These are phyloP conservation scores for Pteropus alecto DNA, from an alignment of 2,113 vertebrate genomes.

Conservation along the genomic window DNA sequence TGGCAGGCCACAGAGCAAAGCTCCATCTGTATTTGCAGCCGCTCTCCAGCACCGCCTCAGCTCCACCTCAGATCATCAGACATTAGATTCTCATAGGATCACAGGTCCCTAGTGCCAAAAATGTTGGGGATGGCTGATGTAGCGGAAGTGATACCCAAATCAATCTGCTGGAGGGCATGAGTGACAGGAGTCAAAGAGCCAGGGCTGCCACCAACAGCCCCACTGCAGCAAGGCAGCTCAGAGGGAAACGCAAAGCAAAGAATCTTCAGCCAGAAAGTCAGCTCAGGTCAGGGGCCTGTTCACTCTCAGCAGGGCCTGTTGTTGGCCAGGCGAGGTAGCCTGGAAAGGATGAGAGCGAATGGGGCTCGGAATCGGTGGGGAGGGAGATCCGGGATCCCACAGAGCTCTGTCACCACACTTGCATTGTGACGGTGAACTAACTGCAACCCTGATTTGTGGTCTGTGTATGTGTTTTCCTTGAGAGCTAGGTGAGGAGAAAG, in stretches of 20 bases:
- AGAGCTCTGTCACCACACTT: fast-evolving
- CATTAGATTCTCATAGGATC: too few species aligned
- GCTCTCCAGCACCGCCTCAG: too few species aligned
- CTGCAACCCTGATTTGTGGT: neutral
- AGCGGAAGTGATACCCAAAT: neutral
- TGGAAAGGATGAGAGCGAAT: neutral
- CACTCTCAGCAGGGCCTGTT: neutral
- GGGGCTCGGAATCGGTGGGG: neutral
- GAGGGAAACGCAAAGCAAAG: neutral
- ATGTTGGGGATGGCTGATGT: too few species aligned
- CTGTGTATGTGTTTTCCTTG: neutral
- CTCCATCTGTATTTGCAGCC: too few species aligned
- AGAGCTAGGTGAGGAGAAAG: neutral
- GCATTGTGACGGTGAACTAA: too few species aligned
- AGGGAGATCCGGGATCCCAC: neutral
- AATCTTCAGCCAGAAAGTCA: neutral
- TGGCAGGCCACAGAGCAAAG: too few species aligned
- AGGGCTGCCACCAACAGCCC: neutral
- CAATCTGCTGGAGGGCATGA: neutral
- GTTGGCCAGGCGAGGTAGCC: neutral
- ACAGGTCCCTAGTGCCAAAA: too few species aligned
- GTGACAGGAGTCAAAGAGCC: neutral
- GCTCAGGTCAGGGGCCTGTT: neutral
- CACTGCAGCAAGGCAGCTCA: neutral
- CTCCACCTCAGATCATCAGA: too few species aligned